A percentile compares a stretch with the other conserved stretches of the same genome.
Conservation (phyloP, 2,888 invertebrate genomes). For the Coremacera marginata region DNA sequence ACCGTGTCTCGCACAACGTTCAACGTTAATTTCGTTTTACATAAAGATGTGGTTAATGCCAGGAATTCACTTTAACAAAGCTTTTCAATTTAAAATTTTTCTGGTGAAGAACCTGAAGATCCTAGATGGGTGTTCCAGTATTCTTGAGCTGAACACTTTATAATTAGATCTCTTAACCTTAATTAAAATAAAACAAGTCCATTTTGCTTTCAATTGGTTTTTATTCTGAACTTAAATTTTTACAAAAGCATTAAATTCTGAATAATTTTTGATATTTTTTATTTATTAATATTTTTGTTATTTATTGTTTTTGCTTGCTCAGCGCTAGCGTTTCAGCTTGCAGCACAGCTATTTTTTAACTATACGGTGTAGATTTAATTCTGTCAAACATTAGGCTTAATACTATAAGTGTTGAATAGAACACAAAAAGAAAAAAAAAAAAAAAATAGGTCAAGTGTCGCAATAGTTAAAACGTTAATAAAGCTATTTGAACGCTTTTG, state of each 20-base stretch:
- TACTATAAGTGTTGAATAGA: neutral
- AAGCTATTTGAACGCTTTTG: slow-evolving; percentile 44
- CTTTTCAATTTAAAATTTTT: too few relatives aligned
- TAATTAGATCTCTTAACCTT: neutral
- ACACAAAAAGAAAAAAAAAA: neutral
- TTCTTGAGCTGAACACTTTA: too few relatives aligned
- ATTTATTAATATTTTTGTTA: neutral
- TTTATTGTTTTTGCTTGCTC: neutral
- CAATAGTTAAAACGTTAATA: too few relatives aligned
- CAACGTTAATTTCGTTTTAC: too few relatives aligned
- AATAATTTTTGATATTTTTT: neutral
- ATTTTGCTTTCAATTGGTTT: neutral
- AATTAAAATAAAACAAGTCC: neutral
- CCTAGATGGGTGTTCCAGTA: too few relatives aligned
- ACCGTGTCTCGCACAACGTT: too few relatives aligned
- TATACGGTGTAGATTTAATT: neutral
- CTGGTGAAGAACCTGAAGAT: too few relatives aligned
- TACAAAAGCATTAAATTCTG: slow-evolving; percentile 27
- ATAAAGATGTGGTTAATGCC: too few relatives aligned
- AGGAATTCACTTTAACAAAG: too few relatives aligned
- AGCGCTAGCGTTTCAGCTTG: neutral
- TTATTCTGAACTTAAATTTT: slow-evolving; percentile 23
- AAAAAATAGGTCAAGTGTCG: too few relatives aligned
- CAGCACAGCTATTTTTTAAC: too few relatives aligned
- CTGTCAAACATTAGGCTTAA: neutral